phyloP scores from a whole-genome alignment of 2,888 invertebrate species.

The Morpho deidamia region DNA sequence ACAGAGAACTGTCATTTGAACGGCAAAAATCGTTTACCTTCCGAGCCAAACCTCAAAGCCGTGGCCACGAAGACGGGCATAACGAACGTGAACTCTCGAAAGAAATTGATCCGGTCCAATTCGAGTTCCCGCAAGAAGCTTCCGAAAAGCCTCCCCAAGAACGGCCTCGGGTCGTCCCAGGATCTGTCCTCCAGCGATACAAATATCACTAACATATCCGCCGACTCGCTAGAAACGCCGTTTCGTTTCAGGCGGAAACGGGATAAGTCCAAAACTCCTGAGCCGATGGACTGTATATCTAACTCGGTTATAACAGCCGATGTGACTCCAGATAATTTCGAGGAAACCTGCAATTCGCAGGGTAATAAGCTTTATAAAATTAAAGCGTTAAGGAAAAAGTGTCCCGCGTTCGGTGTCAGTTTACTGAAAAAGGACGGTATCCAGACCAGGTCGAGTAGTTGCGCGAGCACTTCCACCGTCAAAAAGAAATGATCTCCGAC shows the following conservation, averaged over 20 bases:
- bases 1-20: conserved; percentile 71
- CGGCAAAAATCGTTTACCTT: conserved; percentile 61
- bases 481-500: conserved; percentile 73
- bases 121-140: conserved; percentile 64
- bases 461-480: conserved; percentile 57
- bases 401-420: conserved; percentile 60
- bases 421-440: conserved; percentile 65
- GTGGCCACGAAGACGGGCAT: conserved; percentile 39
- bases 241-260: conserved; percentile 67
- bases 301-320: conserved; percentile 64
- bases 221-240: conserved; percentile 66
- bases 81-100: conserved; percentile 45
- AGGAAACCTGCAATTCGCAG: conserved; percentile 68
- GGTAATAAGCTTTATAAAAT: conserved; percentile 72
- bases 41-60: conserved; percentile 60
- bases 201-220: conserved; percentile 68
- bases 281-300: conserved; percentile 67
- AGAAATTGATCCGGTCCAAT: conserved; percentile 65
- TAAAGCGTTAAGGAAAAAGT: conserved; percentile 68
- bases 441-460: conserved; percentile 68
- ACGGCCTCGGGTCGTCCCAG: conserved; percentile 51
- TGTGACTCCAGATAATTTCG: conserved; percentile 63
- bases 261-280: conserved; percentile 65
- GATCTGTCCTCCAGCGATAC: conserved; percentile 73
- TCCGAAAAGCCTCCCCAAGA: conserved; percentile 53